Evolutionary conservation across 2,888 invertebrate genomes (phyloP), one percentile per base, ranked within the genome.

Genomic region (Artemia sinica): DNA sequence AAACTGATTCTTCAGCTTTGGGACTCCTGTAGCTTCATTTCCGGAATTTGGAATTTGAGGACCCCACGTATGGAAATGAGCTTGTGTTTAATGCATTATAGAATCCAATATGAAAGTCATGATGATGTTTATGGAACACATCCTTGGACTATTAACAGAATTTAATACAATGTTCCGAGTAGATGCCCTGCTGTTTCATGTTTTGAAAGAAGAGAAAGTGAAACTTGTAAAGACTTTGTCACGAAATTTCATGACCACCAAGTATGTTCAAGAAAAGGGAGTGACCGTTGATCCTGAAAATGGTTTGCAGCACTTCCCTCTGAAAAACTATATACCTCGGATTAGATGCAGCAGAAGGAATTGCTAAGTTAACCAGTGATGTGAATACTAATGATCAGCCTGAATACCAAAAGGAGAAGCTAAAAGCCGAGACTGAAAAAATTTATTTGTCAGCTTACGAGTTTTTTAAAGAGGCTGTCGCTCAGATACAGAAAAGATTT

Each of bases 21-120:
- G 67, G 49, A 13, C 48, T 49, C 12, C 67, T 67, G 18, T 14
- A 67, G 50, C 48, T 41, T 12, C 49, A 67, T 48, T 67, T 67
- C 67, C 28, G 13, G 12, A 41, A 49, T 49, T 49, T 67, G 12
- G 18, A 41, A 13, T n/a, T 48, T 12, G 49, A 67, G 14, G 67
- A 18, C 18, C 18, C 18, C 18, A 18, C 18, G 18, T 18, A 18
- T 18, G 18, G 18, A 18, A 18, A 18, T 18, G 18, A 18, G 18
- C 18, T 18, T 18, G 18, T 18, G 18, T 18, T 18, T 18, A 18
- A 18, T 18, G 49, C 67, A 41, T 49, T 18, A 18, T 18, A 18
- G 18, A 18, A 18, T 18, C 18, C 18, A 18, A 18, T 18, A 18
- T 18, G 18, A 18, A 18, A 18, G 18, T 18, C 18, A 18, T 18